A percentile compares a stretch with the other conserved stretches of the same genome.
phyloP scores from a whole-genome alignment of 2,888 invertebrate genomes.

The Neelides folsomi region DNA sequence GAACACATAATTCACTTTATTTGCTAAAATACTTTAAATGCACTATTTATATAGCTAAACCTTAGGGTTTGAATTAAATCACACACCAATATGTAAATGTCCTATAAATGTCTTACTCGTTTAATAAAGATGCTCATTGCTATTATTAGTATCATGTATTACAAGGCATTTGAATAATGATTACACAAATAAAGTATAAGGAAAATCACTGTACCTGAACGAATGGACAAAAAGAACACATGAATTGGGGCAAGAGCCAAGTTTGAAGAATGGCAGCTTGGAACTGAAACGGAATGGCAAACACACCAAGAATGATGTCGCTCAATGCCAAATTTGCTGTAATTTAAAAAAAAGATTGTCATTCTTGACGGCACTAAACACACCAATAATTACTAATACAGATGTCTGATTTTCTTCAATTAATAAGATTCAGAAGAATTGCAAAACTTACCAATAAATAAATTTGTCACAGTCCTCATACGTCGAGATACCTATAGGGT shows the following conservation, averaged over 20 bases:
- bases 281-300: slow-evolving; percentile 77
- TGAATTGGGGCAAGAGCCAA: slow-evolving; percentile 71
- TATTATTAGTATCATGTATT: neutral
- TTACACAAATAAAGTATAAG: neutral
- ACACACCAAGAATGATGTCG: slow-evolving; percentile 71
- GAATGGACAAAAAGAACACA: slow-evolving; percentile 80
- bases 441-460: slow-evolving; percentile 52
- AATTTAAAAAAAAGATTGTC: neutral
- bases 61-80: no score
- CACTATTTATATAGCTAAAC: no score
- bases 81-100: no score
- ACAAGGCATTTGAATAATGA: neutral
- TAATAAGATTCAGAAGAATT: slow-evolving; percentile 20
- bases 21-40: no score
- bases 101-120: no score
- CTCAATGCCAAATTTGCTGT: slow-evolving; percentile 61
- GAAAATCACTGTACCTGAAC: slow-evolving; percentile 51
- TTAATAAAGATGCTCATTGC: no score
- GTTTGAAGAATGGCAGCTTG: slow-evolving; percentile 74
- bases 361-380: slow-evolving; percentile 33
- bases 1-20: no score
- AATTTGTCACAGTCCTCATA: slow-evolving; percentile 48
- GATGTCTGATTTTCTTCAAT: slow-evolving; percentile 40
- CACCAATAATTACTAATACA: slow-evolving; percentile 39
- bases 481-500: slow-evolving; percentile 26